Percentiles rank a stretch among this genome's conserved stretches.
These are phyloP conservation scores for Chelmon rostratus DNA, from an alignment of 2,797 vertebrate species.

Conservation along the genomic window DNA sequence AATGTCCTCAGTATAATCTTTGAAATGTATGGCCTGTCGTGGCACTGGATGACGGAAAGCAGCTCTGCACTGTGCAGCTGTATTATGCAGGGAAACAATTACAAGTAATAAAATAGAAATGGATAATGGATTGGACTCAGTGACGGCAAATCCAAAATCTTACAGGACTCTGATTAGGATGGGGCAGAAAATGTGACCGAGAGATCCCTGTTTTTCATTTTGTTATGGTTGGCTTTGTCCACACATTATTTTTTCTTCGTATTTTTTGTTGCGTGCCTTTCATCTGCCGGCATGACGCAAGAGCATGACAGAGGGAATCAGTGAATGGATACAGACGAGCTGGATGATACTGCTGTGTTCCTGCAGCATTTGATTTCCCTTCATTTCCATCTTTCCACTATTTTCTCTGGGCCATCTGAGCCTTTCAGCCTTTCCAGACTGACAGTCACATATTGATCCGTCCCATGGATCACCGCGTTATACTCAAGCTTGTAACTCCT, in stretches of 20 bases:
- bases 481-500: neutral
- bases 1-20: neutral
- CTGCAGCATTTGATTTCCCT: neutral
- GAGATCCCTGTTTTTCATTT: neutral
- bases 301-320: slow-evolving; percentile 17
- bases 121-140: neutral
- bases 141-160: neutral
- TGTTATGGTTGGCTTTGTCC: neutral
- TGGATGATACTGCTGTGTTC: neutral
- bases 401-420: neutral
- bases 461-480: rapidly evolving
- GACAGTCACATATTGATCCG: neutral
- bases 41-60: neutral
- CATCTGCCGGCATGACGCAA: slow-evolving; percentile 20
- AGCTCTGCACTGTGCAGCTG: neutral
- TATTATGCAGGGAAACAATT: neutral
- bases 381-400: neutral
- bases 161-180: neutral
- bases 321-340: slow-evolving; percentile 6
- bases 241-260: slow-evolving; percentile 3
- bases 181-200: neutral
- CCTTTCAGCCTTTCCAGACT: no score
- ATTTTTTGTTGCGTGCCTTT: neutral
- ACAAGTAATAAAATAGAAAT: neutral
- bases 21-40: neutral